These are phyloP conservation scores for Exaiptasia diaphana DNA, from an alignment of 64 coral and sea anemone species.

Conservation along the genomic window DNA sequence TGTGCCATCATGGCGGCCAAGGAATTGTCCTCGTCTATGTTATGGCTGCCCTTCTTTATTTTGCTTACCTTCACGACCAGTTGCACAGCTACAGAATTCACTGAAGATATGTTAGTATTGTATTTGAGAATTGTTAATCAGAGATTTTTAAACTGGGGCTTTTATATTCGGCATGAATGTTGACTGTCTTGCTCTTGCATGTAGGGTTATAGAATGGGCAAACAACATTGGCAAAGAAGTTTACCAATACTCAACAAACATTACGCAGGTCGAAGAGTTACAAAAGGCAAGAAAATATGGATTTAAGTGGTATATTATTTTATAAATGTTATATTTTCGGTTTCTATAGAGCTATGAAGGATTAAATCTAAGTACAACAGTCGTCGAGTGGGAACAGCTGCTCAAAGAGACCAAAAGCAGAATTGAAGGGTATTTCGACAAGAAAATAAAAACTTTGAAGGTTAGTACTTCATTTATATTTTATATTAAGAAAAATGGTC, in stretches of 20 bases:
- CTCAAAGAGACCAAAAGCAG: conserved; percentile 4
- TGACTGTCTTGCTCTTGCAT: not conserved
- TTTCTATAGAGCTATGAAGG: conserved; percentile 42
- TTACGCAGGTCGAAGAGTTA: not conserved
- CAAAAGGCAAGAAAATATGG: not conserved
- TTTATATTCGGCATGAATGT: not conserved
- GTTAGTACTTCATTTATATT: not conserved
- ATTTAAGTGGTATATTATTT: not conserved
- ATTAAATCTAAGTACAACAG: not conserved
- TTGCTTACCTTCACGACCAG: conserved; percentile 19
- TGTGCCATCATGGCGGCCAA: conserved; percentile 8
- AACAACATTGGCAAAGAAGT: not conserved
- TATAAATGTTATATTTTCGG: conserved; percentile 14
- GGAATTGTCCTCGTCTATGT: not conserved
- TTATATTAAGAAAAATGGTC: not conserved
- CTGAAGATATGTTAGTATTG: conserved; percentile 18
- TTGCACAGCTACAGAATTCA: not conserved
- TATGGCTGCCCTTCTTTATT: conserved; percentile 19
- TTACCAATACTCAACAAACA: not conserved
- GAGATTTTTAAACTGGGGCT: not conserved
- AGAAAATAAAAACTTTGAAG: conserved; percentile 33
- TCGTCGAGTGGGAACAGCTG: not conserved
- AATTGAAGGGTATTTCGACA: conserved; percentile 33
- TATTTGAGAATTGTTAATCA: not conserved
- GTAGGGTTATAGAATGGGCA: conserved; percentile 46